Evolutionary conservation across 2,113 vertebrate genomes (phyloP), one percentile per base, ranked within the genome.

Genomic region (Dasypus novemcinctus): DNA sequence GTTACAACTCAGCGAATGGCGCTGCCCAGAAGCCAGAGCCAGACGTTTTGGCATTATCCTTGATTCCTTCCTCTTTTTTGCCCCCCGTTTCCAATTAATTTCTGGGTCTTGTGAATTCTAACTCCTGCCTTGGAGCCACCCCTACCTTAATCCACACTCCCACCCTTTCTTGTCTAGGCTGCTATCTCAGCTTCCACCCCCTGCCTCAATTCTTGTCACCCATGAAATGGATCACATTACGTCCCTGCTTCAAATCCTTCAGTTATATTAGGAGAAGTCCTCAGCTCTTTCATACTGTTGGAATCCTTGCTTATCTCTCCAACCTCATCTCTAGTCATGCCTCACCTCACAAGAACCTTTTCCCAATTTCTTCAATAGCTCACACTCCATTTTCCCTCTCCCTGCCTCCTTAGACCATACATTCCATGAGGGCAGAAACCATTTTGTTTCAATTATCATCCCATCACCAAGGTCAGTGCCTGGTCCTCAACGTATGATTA

Each of bases 401-500:
- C 21, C 41, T n/a, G n/a, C n/a, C 2, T 25, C 64, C 17, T 38
- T 38, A 25, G 64, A 66, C 71, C 31, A 12, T 17, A 11, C 43
- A 27, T 18, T 61, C 85, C 33, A 4, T 4, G 4, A 61, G 13
- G 54, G 8, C 38, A 38, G 61, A 17, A 46, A 43, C 4, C 27
- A 4, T 15, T 76, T 29, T 54, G 8, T 63, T 25, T 82, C 52
- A 2, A 23, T 64, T 15, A n/a, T 10, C 23, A 29, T 21, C 23
- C 3, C 10, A 17, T 54, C 36, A 36, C 25, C 13, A 3, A 38
- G 72, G 4, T 23, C 63, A 25, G 31, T 0, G 7, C 41, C 36
- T 52, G 18, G n/a, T 23, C 29, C 38, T 74, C 29, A 31, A n/a
- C 15, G 29, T 64, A 20, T 1, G 1, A 15, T 8, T 2, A 0